Base-by-base conservation (phyloP, 2,888 invertebrate genomes). In the Eristalis arbustorum region DNA sequence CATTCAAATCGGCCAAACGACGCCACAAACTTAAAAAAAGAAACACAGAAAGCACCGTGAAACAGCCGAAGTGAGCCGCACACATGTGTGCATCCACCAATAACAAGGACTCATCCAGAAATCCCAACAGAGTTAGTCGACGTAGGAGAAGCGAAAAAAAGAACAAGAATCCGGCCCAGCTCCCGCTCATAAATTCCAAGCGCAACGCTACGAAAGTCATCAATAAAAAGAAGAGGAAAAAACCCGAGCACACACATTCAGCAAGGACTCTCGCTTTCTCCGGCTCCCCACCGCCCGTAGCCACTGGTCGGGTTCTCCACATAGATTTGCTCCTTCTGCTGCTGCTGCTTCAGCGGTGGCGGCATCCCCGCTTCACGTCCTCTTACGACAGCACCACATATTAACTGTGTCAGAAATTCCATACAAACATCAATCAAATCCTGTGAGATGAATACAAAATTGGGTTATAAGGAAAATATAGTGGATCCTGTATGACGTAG, bases 351-450 rank as follows among this genome's bases (percentile, higher is more conserved):
- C 61, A n/a, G 22, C 34, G 61, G 13, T 37, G 11, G 13, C 28
- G 23, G 42, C 25, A 14, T 13, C n/a, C 13, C 34, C 34, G 13
- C 2, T 22, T 42, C 67, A 42, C 42, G 14, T 37, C 64, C 40
- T 79, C 62, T 62, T 62, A 56, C 81, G 74, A 49, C 77, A 83
- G 62, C 74, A 78, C 57, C 74, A 74, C 81, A 84, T 87, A 87
- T 87, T 87, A 87, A 87, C 87, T 87, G 87, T 87, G 87, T 87
- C 87, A 83, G 87, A 87, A 87, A 87, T 87, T 87, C 87, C 87
- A 83, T 87, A 83, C 87, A 87, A 87, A 83, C 87, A 87, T 87
- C 87, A 87, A 87, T 87, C 87, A 87, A 87, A 87, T 87, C 87
- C 87, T 87, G 83, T 87, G 87, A 87, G 87, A 87, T 87, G 87